Base-by-base conservation (phyloP, 2,113 vertebrate genomes). In the Apistogramma diplotaenia region DNA sequence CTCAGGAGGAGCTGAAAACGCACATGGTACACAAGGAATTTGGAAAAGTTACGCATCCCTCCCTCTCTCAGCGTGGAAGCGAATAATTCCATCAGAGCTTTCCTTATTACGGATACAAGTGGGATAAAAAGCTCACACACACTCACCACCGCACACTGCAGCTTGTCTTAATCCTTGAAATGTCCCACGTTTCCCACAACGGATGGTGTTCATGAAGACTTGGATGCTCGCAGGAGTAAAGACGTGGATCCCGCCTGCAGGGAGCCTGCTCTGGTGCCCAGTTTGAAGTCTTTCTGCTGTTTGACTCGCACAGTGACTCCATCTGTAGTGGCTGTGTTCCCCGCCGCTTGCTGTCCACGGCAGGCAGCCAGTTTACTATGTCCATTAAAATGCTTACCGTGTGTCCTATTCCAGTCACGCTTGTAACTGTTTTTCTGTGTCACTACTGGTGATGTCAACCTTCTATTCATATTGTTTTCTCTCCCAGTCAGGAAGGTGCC, bases 221-320 rank as follows among this genome's bases (percentile, higher is more conserved):
- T 85, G 73, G 75, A 79, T 71, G 87, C 60, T 78, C 77, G 78
- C 10, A 43, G 58, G 82, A 75, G 84, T 37, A 43, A 25, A 89
- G 90, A 90, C 81, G 86, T 79, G 84, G 87, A 85, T 55, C 77
- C 67, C 91, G 91, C 85, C 78, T 74, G 82, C 73, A 65, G 87
- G 81, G 84, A 87, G 60, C 55, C 87, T 57, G 76, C 83, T 83
- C 79, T 56, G 80, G 58, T 86, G 80, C 81, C 78, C 78, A 54
- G 75, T 86, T 91, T 82, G 72, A 80, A 78, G 90, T 67, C 75
- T 83, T 49, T 87, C 86, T 87, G 78, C 88, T 60, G 57, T 88
- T 78, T 74, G 76, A 80, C 83, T 90, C 18, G 72, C 91, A 85
- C 82, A 82, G 71, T 81, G 84, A 80, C 87, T 90, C 86, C 89